Evolutionary conservation across 2,888 invertebrate genomes (phyloP).

Genomic region (Conchocele bisecta): DNA sequence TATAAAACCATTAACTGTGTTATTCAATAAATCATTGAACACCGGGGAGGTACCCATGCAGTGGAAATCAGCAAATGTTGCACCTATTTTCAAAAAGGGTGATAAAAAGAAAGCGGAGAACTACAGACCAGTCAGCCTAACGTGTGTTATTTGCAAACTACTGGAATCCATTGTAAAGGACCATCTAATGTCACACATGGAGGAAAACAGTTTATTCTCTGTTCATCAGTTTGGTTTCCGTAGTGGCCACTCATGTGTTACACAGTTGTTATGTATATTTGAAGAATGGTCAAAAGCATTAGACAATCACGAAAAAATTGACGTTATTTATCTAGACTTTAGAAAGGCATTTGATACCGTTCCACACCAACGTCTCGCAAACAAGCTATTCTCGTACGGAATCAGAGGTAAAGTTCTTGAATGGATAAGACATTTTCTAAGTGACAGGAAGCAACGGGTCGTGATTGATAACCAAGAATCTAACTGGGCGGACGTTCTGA

Average conservation of each 20-base stretch:
- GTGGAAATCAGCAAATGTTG: constrained; percentile 2
- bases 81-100: constrained; percentile 12
- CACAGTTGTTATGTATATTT: neutral
- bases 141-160: constrained; percentile 9
- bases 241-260: neutral
- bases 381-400: constrained; percentile 7
- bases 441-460: constrained; percentile 17
- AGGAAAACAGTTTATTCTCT: constrained; percentile 4
- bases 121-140: constrained; percentile 14
- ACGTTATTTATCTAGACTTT: constrained; percentile 15
- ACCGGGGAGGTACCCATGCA: neutral
- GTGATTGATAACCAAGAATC: constrained; percentile 3
- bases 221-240: constrained; percentile 11
- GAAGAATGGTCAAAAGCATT: constrained; percentile 1
- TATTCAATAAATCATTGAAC: constrained; percentile 15
- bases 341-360: constrained; percentile 20
- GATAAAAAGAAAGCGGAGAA: constrained; percentile 7
- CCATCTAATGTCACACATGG: constrained; percentile 11
- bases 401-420: neutral
- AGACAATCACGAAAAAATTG: neutral
- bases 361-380: constrained; percentile 3
- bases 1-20: neutral
- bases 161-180: constrained; percentile 20
- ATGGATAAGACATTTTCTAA: constrained; percentile 23
- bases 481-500: constrained; percentile 5